phyloP scores from a whole-genome alignment of 2,113 vertebrate species.

The Riparia riparia region DNA sequence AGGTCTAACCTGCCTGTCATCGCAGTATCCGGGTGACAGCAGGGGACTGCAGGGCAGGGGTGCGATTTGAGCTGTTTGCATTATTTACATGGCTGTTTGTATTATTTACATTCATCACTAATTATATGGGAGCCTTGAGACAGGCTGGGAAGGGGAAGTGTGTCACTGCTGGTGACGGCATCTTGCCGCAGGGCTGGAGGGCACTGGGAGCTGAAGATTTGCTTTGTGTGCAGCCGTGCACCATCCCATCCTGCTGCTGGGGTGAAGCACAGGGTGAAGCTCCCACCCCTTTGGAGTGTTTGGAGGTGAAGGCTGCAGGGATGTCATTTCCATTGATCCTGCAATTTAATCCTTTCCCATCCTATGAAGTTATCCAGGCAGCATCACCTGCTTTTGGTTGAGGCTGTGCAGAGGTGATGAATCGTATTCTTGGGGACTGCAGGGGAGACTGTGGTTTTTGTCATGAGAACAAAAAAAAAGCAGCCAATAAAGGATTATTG shows the following conservation, averaged over 20 bases:
- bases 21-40: not conserved
- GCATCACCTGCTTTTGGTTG: accelerated
- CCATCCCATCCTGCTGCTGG: not conserved
- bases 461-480: not conserved
- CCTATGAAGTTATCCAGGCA: not conserved
- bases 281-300: accelerated
- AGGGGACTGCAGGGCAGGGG: not conserved
- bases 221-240: accelerated
- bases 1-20: not conserved
- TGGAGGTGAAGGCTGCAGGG: not conserved
- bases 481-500: not conserved
- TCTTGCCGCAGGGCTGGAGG: not conserved
- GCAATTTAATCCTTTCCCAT: not conserved
- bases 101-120: not conserved
- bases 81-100: slow-evolving; percentile 14
- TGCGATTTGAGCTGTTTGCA: not conserved
- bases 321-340: not conserved
- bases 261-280: accelerated
- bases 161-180: not conserved
- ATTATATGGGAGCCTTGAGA: not conserved
- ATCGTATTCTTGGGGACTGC: accelerated
- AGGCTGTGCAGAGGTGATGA: not conserved
- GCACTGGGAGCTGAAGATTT: not conserved
- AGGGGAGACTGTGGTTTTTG: not conserved
- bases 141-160: not conserved